Evolutionary conservation across 2,113 vertebrate species (phyloP).

Genomic region (Sterna hirundo): DNA sequence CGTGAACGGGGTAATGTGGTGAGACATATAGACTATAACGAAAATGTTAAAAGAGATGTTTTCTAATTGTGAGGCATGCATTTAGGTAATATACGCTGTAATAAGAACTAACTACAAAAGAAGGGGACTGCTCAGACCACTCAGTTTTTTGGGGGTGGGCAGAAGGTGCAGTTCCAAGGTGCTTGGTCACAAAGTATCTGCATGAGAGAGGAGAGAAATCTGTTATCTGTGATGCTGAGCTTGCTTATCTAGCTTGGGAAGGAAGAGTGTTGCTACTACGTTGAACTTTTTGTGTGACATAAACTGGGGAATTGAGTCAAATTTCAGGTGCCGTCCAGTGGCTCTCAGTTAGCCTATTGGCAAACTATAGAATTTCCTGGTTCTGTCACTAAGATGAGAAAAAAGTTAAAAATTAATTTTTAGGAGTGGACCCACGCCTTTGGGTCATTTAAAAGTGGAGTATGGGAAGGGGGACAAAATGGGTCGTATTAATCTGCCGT

Average conservation of each 20-base stretch:
- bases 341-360: neutral
- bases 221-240: neutral
- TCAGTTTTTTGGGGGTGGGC: neutral
- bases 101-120: neutral
- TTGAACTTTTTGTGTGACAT: neutral
- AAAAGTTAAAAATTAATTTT: neutral
- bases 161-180: neutral
- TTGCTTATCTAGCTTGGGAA: neutral
- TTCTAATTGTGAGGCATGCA: neutral
- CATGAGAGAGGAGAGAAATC: neutral
- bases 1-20: accelerated
- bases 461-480: neutral
- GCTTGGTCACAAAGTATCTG: neutral
- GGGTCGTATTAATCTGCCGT: neutral
- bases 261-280: neutral
- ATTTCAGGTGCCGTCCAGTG: neutral
- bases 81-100: neutral
- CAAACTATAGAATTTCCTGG: neutral
- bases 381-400: neutral
- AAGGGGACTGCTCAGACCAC: neutral
- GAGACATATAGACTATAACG: neutral
- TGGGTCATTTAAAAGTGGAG: neutral
- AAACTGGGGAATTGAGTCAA: neutral
- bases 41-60: neutral
- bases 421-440: neutral